A percentile compares a stretch with the other conserved stretches of the same genome.
Evolutionary conservation across 2,113 vertebrate genomes (phyloP).

Genomic region (Thamnophis sirtalis): DNA sequence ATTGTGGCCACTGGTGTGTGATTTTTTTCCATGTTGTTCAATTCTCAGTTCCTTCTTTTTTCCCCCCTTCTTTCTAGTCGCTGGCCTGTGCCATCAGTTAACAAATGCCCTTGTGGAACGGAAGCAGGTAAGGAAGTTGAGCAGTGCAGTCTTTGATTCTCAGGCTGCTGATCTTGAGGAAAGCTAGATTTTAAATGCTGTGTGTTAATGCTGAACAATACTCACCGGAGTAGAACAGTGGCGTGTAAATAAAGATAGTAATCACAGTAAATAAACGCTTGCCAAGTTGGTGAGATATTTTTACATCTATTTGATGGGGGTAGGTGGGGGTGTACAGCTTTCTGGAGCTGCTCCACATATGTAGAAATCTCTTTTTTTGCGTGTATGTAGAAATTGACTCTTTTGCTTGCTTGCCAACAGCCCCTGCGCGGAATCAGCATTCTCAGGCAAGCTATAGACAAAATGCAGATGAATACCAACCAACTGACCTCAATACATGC

Average conservation of each 20-base stretch:
- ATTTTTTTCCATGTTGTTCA: neutral
- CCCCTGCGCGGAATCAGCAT: slow-evolving; percentile 93
- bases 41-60: slow-evolving; percentile 38
- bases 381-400: slow-evolving; percentile 62
- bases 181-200: neutral
- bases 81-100: slow-evolving; percentile 98
- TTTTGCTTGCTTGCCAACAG: slow-evolving; percentile 78
- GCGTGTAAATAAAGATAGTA: neutral
- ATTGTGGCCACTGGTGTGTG: neutral
- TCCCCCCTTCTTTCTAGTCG: slow-evolving; percentile 73
- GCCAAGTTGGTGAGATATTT: neutral
- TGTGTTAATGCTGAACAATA: neutral
- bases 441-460: slow-evolving; percentile 99
- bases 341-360: neutral
- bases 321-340: neutral
- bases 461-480: slow-evolving; percentile 99
- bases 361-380: neutral
- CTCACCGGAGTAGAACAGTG: neutral
- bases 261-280: neutral
- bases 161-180: neutral
- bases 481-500: slow-evolving; percentile 99
- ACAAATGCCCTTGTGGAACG: slow-evolving; percentile 97
- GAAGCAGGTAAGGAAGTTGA: slow-evolving; percentile 84
- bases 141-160: neutral
- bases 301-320: neutral